Evolutionary conservation across 2,888 invertebrate genomes (phyloP), one percentile per base, ranked within the genome.

Genomic region (Apodemia duryi): DNA sequence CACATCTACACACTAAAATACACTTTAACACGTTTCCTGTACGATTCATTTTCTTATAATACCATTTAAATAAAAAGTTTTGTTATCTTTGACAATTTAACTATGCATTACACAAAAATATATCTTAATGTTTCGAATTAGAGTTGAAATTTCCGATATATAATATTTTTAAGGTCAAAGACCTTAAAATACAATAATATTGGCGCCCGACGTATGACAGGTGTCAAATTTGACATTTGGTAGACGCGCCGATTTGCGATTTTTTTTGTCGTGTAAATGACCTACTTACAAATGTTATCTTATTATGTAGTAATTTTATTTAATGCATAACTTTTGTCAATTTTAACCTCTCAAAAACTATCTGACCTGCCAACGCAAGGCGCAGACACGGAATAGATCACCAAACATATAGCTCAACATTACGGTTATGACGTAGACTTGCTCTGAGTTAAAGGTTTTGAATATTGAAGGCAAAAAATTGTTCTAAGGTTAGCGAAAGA

Each of bases 1-100:
- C 65, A 46, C 62, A 65, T 61, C 43, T 21, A 49, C 64, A 69
- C 62, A 41, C 41, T 61, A 72, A 68, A 67, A 66, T 68, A 63
- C 32, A 57, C 57, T 57, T 6, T 57, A 57, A 32, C 2, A 13
- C 2, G 32, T 57, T 57, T 57, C 57, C 57, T 13, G 57, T n/a
- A 57, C 35, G 57, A 57, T 57, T 13, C 57, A 57, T 57, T 57
- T 13, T 57, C 32, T 35, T 57, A 13, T 35, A 32, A 32, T 32
- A 35, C 35, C 6, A 57, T 57, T 57, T 57, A 35, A 29, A 57
- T 57, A 57, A 57, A 57, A 57, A 57, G 29, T 11, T 13, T 32
- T 57, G 35, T 32, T 54, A 54, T 54, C 54, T 29, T 28, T 54
- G 10, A 29, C 29, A 54, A 29, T 11, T 32, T 29, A 29, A 54